phyloP scores from a whole-genome alignment of 2,797 vertebrate species.

The Paramormyrops hopkinsi region DNA sequence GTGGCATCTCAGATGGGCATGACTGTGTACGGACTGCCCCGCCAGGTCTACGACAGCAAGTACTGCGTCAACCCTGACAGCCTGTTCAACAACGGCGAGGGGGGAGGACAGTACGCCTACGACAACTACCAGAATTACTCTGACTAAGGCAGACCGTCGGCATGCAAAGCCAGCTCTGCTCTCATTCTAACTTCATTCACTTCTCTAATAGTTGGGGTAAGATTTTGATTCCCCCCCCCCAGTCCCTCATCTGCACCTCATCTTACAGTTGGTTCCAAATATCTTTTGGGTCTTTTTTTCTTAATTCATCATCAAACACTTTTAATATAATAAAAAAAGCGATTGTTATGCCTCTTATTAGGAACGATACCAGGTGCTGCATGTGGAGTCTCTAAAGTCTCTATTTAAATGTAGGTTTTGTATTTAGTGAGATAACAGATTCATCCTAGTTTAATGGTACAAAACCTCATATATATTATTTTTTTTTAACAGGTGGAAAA shows the following conservation, averaged over 20 bases:
- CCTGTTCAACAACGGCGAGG: constrained; percentile 57
- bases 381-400: background rate
- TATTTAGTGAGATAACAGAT: background rate
- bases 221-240: background rate
- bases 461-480: background rate
- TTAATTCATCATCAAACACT: background rate
- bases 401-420: background rate
- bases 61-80: constrained; percentile 72
- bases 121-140: constrained; percentile 72
- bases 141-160: constrained; percentile 49
- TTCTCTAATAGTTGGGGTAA: background rate
- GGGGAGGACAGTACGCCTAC: constrained; percentile 66
- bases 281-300: background rate
- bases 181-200: constrained; percentile 30
- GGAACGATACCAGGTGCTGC: background rate
- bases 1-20: constrained; percentile 86
- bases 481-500: background rate
- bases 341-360: background rate
- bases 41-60: constrained; percentile 88
- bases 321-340: background rate
- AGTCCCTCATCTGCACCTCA: background rate
- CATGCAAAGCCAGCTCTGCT: constrained; percentile 38
- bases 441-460: background rate
- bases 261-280: background rate
- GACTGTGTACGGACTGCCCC: constrained; percentile 84